phyloP scores from a whole-genome alignment of 2,888 invertebrate species.

The Neoscelio sp. region DNA sequence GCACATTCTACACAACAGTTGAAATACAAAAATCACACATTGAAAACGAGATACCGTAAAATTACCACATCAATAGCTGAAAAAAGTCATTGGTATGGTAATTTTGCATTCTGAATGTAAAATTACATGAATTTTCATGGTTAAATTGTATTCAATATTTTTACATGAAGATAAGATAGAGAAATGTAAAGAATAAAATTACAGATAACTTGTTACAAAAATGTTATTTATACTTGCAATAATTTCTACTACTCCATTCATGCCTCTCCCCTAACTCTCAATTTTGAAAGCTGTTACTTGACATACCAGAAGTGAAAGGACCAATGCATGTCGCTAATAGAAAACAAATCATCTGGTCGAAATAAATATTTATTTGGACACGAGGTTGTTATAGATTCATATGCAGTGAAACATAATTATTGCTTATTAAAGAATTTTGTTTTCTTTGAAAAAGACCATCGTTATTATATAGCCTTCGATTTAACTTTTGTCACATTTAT shows the following conservation, averaged over 20 bases:
- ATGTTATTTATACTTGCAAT: too few species aligned
- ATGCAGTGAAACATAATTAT: too few species aligned
- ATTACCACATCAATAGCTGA: conserved; percentile 26
- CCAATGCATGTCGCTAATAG: not conserved
- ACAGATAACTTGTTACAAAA: too few species aligned
- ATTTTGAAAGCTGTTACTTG: not conserved
- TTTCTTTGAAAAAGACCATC: conserved; percentile 11
- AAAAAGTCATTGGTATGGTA: conserved; percentile 28
- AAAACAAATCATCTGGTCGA: conserved; percentile 18
- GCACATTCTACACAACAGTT: too few species aligned
- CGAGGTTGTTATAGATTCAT: conserved; percentile 21
- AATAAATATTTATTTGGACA: conserved; percentile 40
- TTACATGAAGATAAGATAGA: conserved; percentile 17
- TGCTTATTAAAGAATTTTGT: too few species aligned
- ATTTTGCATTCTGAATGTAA: conserved; percentile 8
- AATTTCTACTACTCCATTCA: too few species aligned
- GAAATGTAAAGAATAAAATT: too few species aligned
- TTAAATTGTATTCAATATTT: not conserved
- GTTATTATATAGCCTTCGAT: too few species aligned
- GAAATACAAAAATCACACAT: not conserved
- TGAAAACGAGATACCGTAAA: not conserved
- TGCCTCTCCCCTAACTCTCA: too few species aligned
- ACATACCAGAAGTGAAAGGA: not conserved
- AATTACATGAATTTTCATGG: conserved; percentile 24
- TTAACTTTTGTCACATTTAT: too few species aligned